These are phyloP conservation scores for Malacoraja senta DNA, from an alignment of 2,797 vertebrate genomes.

Conservation along the genomic window DNA sequence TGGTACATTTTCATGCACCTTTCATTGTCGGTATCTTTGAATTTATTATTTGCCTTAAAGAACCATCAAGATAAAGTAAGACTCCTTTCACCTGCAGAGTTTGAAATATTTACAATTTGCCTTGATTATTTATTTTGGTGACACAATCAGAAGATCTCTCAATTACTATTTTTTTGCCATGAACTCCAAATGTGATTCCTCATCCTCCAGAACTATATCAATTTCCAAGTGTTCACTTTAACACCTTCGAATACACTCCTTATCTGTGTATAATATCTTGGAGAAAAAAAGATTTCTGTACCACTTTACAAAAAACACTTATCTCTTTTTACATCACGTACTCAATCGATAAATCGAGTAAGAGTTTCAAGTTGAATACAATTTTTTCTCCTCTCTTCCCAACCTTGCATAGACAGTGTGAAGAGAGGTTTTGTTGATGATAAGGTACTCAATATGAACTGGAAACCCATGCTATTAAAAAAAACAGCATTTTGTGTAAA, in stretches of 20 bases:
- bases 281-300: background rate
- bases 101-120: constrained; percentile 22
- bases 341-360: background rate
- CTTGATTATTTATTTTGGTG: background rate
- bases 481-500: background rate
- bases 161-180: background rate
- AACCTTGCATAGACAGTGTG: background rate
- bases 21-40: constrained; percentile 16
- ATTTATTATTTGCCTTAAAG: constrained; percentile 9
- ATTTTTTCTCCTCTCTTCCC: too few relatives aligned
- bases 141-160: background rate
- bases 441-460: background rate
- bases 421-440: background rate
- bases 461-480: background rate
- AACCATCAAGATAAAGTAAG: background rate
- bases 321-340: background rate
- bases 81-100: background rate
- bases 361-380: background rate
- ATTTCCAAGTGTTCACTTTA: background rate
- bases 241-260: background rate
- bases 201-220: background rate
- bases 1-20: background rate
- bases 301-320: background rate
- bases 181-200: background rate
- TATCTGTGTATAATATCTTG: background rate